Evolutionary conservation across 30 jellyfish, hydroid and myxozoan genomes (phyloP).

Genomic region (Cassiopea andromeda): DNA sequence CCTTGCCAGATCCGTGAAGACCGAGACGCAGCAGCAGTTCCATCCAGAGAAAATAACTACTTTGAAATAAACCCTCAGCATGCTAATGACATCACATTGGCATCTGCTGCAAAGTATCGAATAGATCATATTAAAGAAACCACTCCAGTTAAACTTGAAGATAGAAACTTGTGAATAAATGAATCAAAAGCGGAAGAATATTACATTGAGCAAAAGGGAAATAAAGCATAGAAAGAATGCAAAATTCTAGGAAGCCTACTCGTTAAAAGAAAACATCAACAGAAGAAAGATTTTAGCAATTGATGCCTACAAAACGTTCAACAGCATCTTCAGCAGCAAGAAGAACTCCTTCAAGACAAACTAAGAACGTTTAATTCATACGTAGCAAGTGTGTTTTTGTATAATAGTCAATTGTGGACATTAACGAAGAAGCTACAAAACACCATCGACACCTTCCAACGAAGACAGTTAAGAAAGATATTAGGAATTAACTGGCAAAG

Average conservation of each 20-base stretch:
- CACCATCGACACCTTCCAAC: constrained; percentile 27
- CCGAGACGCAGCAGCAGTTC: too few relatives aligned
- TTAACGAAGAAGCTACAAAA: constrained; percentile 33
- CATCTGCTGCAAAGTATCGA: too few relatives aligned
- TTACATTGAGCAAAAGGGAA: not conserved
- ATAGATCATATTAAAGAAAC: too few relatives aligned
- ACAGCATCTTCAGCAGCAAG: constrained; percentile 20
- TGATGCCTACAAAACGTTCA: constrained; percentile 5
- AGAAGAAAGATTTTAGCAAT: not conserved
- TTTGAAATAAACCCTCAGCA: too few relatives aligned
- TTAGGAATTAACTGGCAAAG: not conserved
- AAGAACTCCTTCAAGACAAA: constrained; percentile 24
- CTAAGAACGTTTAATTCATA: constrained; percentile 22
- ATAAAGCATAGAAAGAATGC: not conserved
- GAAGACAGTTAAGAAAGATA: constrained; percentile 11
- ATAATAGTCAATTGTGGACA: not conserved
- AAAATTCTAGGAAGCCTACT: constrained; percentile 26
- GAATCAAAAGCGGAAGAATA: constrained; percentile 1
- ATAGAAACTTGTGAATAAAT: too few relatives aligned
- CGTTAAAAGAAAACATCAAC: not conserved
- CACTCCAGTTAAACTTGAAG: too few relatives aligned
- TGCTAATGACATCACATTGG: too few relatives aligned
- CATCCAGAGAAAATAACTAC: too few relatives aligned
- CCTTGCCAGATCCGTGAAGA: too few relatives aligned
- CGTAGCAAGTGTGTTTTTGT: constrained; percentile 3